Base-by-base conservation (phyloP, 2,113 vertebrate species). In the Solea senegalensis region DNA sequence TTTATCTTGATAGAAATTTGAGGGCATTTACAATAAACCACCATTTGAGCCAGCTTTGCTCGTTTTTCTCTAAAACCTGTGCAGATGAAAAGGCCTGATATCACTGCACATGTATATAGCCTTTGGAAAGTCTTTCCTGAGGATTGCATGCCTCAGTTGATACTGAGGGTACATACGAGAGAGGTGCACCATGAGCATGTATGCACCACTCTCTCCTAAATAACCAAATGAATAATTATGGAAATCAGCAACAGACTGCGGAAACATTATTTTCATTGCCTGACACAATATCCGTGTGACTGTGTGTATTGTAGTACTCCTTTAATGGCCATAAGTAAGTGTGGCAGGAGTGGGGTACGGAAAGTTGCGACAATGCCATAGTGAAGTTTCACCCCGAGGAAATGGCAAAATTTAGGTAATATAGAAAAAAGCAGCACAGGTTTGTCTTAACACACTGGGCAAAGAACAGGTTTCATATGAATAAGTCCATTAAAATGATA, bases 71-170 rank as follows among this genome's bases (percentile, higher is more conserved):
- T 55, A 50, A 70, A 86, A 89, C 72, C 60, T 84, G 77, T 69
- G 15, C 81, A 83, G 85, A 92, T 90, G 72, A 65, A 74, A 69
- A 78, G 27, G n/a, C 61, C 72, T 60, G 86, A 91, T 89, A 84
- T 60, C 68, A 65, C 64, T 76, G 65, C 74, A 50, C 57, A 41
- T 80, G 86, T 43, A 78, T 88, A 66, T 63, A 75, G 50, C 62
- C 67, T 80, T n/a, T 55, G 55, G 65, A 82, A 86, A 81, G 68
- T 71, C 72, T 83, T 65, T 83, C 63, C 61, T 45, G 46, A 49
- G 69, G 65, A 80, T 75, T 62, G 75, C 72, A 80, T 74, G 76
- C 69, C 54, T 85, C 75, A 66, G 78, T 90, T 90, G 51, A 80
- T 73, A 75, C 63, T 83, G 74, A 86, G 52, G 54, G 21, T 61